Conservation (phyloP, 2,888 invertebrate species). For the Leptopterna dolabrata region DNA sequence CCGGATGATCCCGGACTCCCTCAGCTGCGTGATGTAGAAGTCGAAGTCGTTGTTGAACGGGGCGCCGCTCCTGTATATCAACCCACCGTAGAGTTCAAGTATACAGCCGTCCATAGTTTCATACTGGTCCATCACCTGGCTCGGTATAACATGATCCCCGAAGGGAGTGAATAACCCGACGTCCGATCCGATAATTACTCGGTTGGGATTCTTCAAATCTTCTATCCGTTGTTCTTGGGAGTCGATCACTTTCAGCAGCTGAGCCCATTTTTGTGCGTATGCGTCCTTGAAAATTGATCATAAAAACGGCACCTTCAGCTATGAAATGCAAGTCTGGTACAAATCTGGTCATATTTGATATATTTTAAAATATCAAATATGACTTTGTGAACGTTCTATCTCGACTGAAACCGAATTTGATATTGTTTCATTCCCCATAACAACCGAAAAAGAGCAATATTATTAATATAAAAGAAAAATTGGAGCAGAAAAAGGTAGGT, state of each 20-base stretch:
- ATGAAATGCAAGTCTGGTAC: too few species aligned
- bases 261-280: not conserved
- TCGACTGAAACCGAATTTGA: too few species aligned
- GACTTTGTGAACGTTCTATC: too few species aligned
- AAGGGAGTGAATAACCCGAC: not conserved
- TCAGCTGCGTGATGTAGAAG: not conserved
- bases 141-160: not conserved
- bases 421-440: too few species aligned
- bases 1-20: slow-evolving; percentile 20
- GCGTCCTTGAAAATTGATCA: not conserved
- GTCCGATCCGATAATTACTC: slow-evolving; percentile 8
- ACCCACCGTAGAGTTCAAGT: not conserved
- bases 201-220: not conserved
- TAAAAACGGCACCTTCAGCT: too few species aligned
- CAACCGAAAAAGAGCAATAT: too few species aligned
- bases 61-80: slow-evolving; percentile 13
- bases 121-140: not conserved
- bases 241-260: not conserved
- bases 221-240: not conserved
- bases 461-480: too few species aligned
- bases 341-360: too few species aligned
- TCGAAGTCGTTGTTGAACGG: slow-evolving; percentile 35
- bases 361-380: too few species aligned
- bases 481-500: too few species aligned
- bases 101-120: slow-evolving; percentile 33